These are phyloP conservation scores for western clawed frog (Xenopus tropicalis) DNA, from an alignment of 2,113 vertebrate genomes.

Conservation along the genomic window UCB_Xtro_10.0 CM004444.2:135893501-135894000, in stretches of 20 bases:
- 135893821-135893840: too few species aligned
- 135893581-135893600: conserved; percentile 36
- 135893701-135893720: conserved; percentile 28
- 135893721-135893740: conserved; percentile 12
- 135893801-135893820: too few species aligned
- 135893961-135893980: too few species aligned
- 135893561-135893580: conserved; percentile 42
- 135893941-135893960: too few species aligned
- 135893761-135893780: neutral
- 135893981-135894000: too few species aligned
- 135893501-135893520: conserved; percentile 36
- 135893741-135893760: neutral
- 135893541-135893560: conserved; percentile 36
- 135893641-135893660: conserved; percentile 35
- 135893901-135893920: too few species aligned
- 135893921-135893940: too few species aligned
- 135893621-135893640: conserved; percentile 26
- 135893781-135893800: too few species aligned
- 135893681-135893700: conserved; percentile 38
- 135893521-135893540: conserved; percentile 39
- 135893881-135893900: too few species aligned
- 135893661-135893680: conserved; percentile 43
- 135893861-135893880: too few species aligned
- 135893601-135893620: conserved; percentile 31
- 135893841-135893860: too few species aligned